Evolutionary conservation across 2,797 vertebrate genomes (phyloP), one percentile per base, ranked within the genome.

Genomic region (Girardinus metallicus): DNA sequence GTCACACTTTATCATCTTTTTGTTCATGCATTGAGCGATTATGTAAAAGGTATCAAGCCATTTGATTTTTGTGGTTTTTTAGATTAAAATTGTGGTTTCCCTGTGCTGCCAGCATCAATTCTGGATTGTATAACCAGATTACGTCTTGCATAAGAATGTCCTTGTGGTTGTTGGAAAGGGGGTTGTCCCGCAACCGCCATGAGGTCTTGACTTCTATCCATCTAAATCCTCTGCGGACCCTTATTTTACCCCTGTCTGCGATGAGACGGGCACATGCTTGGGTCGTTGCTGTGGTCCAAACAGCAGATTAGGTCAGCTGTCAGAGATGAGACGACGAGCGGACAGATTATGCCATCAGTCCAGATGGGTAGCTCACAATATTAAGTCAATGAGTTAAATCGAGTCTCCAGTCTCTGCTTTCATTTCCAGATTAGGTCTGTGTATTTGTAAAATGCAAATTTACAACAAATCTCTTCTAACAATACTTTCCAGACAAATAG

Each of bases 91-190:
- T 78, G 21, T 66, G 18, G 5, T 77, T 60, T 43, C 44, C 49
- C 66, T 84, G 82, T 81, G 51, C 79, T 41, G 72, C 77, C 51
- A 81, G 68, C n/a, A 87, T 29, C 75, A 83, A 44, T 78, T 84
- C 41, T 79, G 23, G 64, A 85, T 92, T 92, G 88, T 90, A 77
- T 91, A 90, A 92, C 53, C 60, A 83, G 90, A 91, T 93, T 93
- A 86, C 71, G 87, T 85, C 78, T 92, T 91, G 87, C 86, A 81
- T 93, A 91, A 92, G 75, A 87, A 79, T 21, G 16, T 79, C 66
- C 57, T 76, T 66, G 74, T n/a, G 4, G 75, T 75, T 71, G 41
- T 77, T 49, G 75, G 68, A 47, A 75, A 76, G 60, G 77, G 77
- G 82, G 79, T 82, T 83, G 76, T 76, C 60, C 39, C 47, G 41